Evolutionary conservation across 2,888 invertebrate genomes (phyloP), one percentile per base, ranked within the genome.

Genomic region (Brenthis ino): DNA sequence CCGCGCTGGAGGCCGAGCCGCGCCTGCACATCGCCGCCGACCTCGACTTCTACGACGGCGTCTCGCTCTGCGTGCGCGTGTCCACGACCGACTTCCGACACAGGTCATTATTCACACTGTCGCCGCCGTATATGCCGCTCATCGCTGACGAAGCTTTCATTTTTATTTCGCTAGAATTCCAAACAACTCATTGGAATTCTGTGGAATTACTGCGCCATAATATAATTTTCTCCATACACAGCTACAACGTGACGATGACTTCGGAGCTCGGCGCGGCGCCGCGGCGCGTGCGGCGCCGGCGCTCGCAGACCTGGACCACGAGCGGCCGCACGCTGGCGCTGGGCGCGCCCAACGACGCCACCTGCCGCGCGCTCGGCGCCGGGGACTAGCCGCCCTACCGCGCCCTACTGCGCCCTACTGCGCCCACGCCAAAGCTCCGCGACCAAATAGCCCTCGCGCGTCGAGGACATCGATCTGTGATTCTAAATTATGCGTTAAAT

Each of bases 41-140:
- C 77, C 79, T 87, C 57, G 89, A 90, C 83, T 89, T 89, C 84
- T 87, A 88, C 84, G 80, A 79, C 65, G 77, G 57, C 68, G 79
- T 80, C 75, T 77, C 84, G 79, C 82, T 88, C 72, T 90, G 90
- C 81, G 88, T 88, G 79, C 87, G 87, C 78, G 82, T 75, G 51
- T 53, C 68, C 65, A 57, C 75, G 51, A 80, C 69, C 58, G 73
- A 70, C 53, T 77, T 79, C 74, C 14, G 0, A 28, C 67, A 58
- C 66, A 57, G 60, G 60, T 65, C 64, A 8, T 3, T n/a, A 33
- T 58, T 69, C 8, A 37, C 37, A 37, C 37, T 6, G 8, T 37
- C 8, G 37, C 8, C 6, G 37, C 8, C 8, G 6, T 6, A 8
- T 37, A 8, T 37, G 1, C 8, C 37, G 8, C 33, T 20, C 20